Evolutionary conservation across 2,113 vertebrate species (phyloP).

Genomic region (Chrysochloris asiatica): DNA sequence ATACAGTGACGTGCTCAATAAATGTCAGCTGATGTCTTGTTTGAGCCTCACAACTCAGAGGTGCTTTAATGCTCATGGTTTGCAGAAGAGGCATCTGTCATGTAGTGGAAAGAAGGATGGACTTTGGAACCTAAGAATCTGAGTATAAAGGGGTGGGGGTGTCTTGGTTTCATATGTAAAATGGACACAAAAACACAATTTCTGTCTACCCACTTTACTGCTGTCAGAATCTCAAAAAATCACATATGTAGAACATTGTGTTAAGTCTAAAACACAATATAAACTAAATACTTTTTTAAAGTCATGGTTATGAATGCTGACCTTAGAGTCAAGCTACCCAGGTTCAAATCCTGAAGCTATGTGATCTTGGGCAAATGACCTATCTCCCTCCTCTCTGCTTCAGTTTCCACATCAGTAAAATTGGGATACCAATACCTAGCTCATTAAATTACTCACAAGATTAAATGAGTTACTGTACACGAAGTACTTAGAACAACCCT

Average conservation of each 20-base stretch:
- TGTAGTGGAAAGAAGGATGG: not conserved
- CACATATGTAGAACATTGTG: not conserved
- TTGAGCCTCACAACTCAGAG: not conserved
- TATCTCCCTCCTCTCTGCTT: not conserved
- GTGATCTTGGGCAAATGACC: not conserved
- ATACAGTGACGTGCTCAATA: not conserved
- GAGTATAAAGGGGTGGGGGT: not conserved
- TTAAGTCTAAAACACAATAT: not conserved
- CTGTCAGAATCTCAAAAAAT: not conserved
- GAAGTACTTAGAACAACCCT: not conserved
- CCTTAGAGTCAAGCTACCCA: not conserved
- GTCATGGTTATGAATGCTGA: not conserved
- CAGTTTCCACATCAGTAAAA: conserved; percentile 41
- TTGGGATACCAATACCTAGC: not conserved
- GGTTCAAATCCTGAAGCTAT: not conserved
- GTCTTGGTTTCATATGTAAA: not conserved
- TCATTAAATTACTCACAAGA: not conserved
- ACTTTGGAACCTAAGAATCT: not conserved
- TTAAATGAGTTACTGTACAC: not conserved
- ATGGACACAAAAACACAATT: not conserved
- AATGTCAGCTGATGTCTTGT: not conserved
- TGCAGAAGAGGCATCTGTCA: not conserved
- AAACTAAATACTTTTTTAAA: not conserved
- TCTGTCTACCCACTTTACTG: not conserved
- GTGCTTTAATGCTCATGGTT: not conserved